Evolutionary conservation across 2,797 vertebrate species (phyloP).

Genomic region (Psittacula echo): DNA sequence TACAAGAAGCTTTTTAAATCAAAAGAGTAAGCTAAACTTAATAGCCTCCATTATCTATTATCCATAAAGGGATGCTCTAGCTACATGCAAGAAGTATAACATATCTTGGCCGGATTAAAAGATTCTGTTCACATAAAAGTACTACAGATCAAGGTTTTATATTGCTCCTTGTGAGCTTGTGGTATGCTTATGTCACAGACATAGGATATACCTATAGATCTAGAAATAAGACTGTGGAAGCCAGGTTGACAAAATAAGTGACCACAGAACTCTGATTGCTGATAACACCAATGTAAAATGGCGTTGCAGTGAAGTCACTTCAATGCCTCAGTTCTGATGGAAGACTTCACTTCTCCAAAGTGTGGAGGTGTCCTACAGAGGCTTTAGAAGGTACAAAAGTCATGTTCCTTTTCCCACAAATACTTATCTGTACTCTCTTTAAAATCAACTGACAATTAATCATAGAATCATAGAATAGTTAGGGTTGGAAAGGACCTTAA

Average conservation of each 20-base stretch:
- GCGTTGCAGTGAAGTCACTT: background rate
- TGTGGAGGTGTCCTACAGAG: background rate
- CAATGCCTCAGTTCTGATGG: background rate
- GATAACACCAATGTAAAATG: background rate
- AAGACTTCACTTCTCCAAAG: background rate
- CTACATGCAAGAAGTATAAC: background rate
- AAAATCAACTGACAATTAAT: background rate
- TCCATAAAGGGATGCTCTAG: background rate
- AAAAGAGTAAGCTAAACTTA: background rate
- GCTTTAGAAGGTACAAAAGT: background rate
- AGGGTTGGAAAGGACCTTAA: background rate
- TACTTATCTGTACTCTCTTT: background rate
- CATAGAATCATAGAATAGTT: background rate
- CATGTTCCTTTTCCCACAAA: background rate
- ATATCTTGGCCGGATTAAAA: background rate
- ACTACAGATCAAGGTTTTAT: background rate
- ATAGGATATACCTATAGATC: background rate
- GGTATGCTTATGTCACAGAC: background rate
- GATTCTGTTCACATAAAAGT: conserved; percentile 5
- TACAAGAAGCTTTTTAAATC: background rate
- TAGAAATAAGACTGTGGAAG: background rate
- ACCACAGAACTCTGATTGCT: background rate
- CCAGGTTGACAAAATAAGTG: background rate
- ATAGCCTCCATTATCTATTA: background rate
- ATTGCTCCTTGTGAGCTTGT: background rate